A percentile compares a stretch with the other conserved stretches of the same genome.
These are phyloP conservation scores for Pseudopipra pipra DNA, from an alignment of 2,113 vertebrate species.

Conservation along the genomic window DNA sequence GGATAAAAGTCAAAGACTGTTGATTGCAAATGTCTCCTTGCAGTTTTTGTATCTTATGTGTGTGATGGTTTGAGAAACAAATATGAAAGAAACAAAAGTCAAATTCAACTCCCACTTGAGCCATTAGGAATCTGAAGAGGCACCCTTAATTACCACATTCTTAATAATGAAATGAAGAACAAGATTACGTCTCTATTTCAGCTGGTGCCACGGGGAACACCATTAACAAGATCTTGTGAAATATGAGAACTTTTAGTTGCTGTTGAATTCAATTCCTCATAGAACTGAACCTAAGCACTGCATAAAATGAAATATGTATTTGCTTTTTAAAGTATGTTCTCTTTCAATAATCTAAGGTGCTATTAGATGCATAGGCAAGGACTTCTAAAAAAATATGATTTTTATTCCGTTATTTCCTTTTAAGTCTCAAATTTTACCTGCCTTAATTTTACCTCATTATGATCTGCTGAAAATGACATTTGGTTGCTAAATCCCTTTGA, in stretches of 20 bases:
- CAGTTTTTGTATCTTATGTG: neutral
- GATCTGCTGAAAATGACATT: constrained; percentile 3
- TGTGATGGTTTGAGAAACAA: neutral
- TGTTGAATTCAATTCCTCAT: neutral
- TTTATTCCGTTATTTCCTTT: neutral
- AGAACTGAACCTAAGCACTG: neutral
- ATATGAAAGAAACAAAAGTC: neutral
- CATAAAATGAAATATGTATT: neutral
- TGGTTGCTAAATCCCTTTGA: constrained; percentile 22
- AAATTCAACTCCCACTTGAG: neutral
- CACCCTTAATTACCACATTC: neutral
- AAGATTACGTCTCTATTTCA: neutral
- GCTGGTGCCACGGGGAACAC: neutral
- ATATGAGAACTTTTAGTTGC: neutral
- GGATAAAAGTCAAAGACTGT: neutral
- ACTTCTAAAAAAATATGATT: neutral
- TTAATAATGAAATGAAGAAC: neutral
- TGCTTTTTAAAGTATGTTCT: neutral
- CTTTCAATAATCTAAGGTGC: constrained; percentile 1
- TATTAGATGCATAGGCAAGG: neutral
- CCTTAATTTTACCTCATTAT: neutral
- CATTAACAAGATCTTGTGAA: neutral
- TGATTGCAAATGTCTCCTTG: neutral
- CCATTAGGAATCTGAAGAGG: neutral
- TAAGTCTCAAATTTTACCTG: neutral